Evolutionary conservation across 2,113 vertebrate genomes (phyloP).

Genomic region (Leucopternis melanops): DNA sequence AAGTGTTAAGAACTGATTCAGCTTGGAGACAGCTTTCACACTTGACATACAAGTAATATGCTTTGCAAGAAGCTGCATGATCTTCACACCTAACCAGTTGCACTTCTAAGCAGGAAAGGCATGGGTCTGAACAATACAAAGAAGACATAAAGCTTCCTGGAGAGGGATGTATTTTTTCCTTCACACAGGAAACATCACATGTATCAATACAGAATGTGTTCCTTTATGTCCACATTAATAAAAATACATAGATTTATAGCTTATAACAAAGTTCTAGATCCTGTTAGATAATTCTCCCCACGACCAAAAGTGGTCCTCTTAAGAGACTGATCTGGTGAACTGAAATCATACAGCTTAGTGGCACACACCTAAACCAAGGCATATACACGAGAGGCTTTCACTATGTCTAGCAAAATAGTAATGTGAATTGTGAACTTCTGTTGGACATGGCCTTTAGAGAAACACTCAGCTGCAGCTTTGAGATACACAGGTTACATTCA

Average conservation of each 20-base stretch:
- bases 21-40: neutral
- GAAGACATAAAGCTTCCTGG: neutral
- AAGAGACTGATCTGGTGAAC: neutral
- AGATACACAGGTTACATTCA: neutral
- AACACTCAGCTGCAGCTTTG: neutral
- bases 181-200: rapidly evolving
- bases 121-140: neutral
- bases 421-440: rapidly evolving
- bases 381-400: neutral
- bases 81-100: neutral
- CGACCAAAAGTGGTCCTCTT: rapidly evolving
- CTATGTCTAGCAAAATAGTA: neutral
- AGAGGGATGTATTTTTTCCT: neutral
- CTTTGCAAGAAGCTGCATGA: neutral
- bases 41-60: neutral
- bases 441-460: neutral
- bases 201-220: rapidly evolving
- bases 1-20: neutral
- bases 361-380: neutral
- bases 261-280: neutral
- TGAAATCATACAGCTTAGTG: neutral
- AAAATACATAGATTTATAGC: neutral
- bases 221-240: rapidly evolving
- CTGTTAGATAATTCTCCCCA: neutral
- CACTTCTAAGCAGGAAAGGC: neutral